Conservation (phyloP, 1,140 invertebrate genomes). For the Anastatus disparis region DNA sequence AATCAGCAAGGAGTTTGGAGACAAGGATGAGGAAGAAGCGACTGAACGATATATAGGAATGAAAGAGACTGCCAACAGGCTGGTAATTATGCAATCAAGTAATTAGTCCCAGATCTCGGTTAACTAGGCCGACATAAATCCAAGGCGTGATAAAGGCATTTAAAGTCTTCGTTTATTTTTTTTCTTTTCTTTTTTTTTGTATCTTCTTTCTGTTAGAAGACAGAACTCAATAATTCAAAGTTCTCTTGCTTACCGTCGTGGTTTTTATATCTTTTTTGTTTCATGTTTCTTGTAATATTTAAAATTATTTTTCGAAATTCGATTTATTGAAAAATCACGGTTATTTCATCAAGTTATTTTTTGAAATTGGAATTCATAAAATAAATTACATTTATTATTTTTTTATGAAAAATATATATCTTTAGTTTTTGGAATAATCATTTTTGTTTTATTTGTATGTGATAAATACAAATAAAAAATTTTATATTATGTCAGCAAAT, state of each 20-base stretch:
- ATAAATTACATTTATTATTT: too few relatives aligned
- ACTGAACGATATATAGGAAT: too few relatives aligned
- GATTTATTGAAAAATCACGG: too few relatives aligned
- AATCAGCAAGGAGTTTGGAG: slow-evolving; percentile 54
- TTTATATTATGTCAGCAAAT: too few relatives aligned
- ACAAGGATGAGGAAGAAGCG: slow-evolving; percentile 46
- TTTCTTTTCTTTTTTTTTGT: too few relatives aligned
- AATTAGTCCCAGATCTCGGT: slow-evolving; percentile 63
- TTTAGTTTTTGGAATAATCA: too few relatives aligned
- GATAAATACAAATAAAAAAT: too few relatives aligned
- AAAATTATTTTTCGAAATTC: not conserved
- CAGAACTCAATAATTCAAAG: not conserved
- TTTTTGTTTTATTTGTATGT: too few relatives aligned
- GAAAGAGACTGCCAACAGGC: slow-evolving; percentile 54
- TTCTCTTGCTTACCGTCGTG: not conserved
- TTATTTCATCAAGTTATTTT: too few relatives aligned
- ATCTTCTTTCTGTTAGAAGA: too few relatives aligned
- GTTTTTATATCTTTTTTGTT: slow-evolving; percentile 5
- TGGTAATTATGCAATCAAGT: slow-evolving; percentile 65
- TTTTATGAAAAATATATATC: too few relatives aligned
- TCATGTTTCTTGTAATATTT: slow-evolving; percentile 10
- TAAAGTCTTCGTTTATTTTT: slow-evolving; percentile 12
- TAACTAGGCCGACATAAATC: slow-evolving; percentile 53
- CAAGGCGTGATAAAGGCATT: slow-evolving; percentile 35
- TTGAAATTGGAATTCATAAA: too few relatives aligned